Conservation (phyloP, 2,888 invertebrate species). For the Chrysolina oricalcia region DNA sequence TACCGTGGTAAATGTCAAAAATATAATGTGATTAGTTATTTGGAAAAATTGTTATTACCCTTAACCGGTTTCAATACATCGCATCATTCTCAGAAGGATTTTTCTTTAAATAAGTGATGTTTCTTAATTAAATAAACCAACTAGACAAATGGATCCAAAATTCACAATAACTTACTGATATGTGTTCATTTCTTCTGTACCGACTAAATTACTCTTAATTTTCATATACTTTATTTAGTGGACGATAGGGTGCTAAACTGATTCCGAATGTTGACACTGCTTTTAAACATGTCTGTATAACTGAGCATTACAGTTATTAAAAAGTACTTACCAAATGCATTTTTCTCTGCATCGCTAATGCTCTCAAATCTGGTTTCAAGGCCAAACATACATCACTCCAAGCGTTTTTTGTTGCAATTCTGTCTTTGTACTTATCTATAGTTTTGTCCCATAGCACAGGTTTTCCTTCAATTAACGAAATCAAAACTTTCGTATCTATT, state of each 20-base stretch:
- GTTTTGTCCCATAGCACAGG: constrained; percentile 39
- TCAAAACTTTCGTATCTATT: constrained; percentile 26
- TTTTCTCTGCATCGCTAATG: constrained; percentile 31
- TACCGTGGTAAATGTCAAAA: constrained; percentile 35
- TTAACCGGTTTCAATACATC: not conserved
- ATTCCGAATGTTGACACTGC: too few relatives aligned
- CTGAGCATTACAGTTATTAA: not conserved
- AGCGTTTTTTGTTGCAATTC: constrained; percentile 14
- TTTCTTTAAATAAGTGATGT: not conserved
- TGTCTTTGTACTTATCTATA: constrained; percentile 29
- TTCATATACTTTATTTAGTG: too few relatives aligned
- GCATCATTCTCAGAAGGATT: not conserved
- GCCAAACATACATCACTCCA: constrained; percentile 33
- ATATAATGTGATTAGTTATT: not conserved
- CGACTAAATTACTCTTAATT: too few relatives aligned
- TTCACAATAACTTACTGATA: too few relatives aligned
- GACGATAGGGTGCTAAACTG: too few relatives aligned
- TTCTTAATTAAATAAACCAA: too few relatives aligned
- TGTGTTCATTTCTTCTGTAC: too few relatives aligned
- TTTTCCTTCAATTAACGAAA: constrained; percentile 36
- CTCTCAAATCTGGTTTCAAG: constrained; percentile 33
- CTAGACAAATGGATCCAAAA: too few relatives aligned
- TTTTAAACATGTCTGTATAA: too few relatives aligned
- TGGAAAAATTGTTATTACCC: not conserved
- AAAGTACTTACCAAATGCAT: constrained; percentile 19